These are phyloP conservation scores for Corvus cornix DNA, from an alignment of 2,113 vertebrate species.

Conservation along the genomic window DNA sequence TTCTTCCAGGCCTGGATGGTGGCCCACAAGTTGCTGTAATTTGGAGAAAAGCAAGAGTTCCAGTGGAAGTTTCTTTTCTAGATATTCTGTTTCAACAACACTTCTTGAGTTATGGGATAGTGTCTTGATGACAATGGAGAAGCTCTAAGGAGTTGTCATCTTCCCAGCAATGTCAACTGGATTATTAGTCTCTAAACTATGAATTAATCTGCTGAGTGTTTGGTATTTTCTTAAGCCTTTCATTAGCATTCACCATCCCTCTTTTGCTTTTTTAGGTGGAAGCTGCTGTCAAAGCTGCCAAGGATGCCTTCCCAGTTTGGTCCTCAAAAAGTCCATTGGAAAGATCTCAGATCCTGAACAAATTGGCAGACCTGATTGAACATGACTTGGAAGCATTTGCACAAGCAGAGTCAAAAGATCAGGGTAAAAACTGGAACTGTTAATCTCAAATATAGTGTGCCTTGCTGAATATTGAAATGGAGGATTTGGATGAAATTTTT, in stretches of 20 bases:
- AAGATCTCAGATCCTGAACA: constrained; percentile 82
- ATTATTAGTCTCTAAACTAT: neutral
- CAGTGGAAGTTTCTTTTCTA: neutral
- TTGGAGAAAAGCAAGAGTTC: neutral
- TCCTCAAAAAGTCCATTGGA: constrained; percentile 80
- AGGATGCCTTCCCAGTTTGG: constrained; percentile 87
- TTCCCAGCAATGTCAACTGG: neutral
- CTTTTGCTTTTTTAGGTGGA: constrained; percentile 77
- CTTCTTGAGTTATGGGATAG: neutral
- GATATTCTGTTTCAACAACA: neutral
- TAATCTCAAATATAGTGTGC: neutral
- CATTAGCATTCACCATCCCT: neutral
- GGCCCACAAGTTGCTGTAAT: neutral
- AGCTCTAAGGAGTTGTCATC: neutral
- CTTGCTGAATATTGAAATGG: neutral
- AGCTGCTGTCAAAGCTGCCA: constrained; percentile 87
- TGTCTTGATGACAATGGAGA: neutral
- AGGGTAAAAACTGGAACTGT: constrained; percentile 76
- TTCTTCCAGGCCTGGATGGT: neutral
- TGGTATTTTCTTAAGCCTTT: neutral
- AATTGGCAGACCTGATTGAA: constrained; percentile 90
- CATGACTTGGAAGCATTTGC: constrained; percentile 85
- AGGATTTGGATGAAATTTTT: neutral
- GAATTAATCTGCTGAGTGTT: neutral
- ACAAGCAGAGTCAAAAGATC: constrained; percentile 92